Evolutionary conservation across 2,113 vertebrate genomes (phyloP), one percentile per base, ranked within the genome.

Genomic region (Cromileptes altivelis): DNA sequence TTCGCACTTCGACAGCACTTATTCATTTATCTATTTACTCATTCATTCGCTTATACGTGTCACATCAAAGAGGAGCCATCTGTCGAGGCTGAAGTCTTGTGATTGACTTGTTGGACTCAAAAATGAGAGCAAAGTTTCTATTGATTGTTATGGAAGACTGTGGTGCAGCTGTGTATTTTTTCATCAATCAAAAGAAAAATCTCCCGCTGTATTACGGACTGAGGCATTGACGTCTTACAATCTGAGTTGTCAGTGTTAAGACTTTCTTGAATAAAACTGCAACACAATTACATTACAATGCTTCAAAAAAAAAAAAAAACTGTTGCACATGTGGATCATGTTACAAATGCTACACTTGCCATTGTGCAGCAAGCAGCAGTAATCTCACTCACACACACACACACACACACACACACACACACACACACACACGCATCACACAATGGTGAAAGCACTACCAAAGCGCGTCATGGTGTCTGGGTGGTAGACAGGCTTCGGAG

Each of bases 401-500:
- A 64, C 70, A 75, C 61, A 61, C 49, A 42, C 85, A 73, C 69
- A 70, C 61, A 90, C 72, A 70, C 47, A 68, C 45, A 55, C 50
- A 71, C 62, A 19, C 23, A 68, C 64, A 49, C 74, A 61, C 40
- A 63, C 82, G 75, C 72, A 86, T 77, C 55, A 75, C 62, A 77
- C 61, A 70, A 79, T 75, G 67, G 78, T 52, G 67, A 82, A 75
- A 84, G 78, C 89, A 72, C 81, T 77, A 85, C 78, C 62, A 27
- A 69, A 75, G 90, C 68, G 77, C 92, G 92, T 90, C 93, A 91
- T 88, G 84, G 78, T 90, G 93, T 94, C 94, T 95, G 90, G 91
- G 91, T 92, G 94, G 94, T 84, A 95, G 95, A 94, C 94, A 91
- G 91, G 91, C 93, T 94, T 92, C 75, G 86, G 91, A 95, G 92